These are phyloP conservation scores for Sternarchorhynchus goeldii DNA, from an alignment of 2,797 vertebrate species.

Conservation along the genomic window DNA sequence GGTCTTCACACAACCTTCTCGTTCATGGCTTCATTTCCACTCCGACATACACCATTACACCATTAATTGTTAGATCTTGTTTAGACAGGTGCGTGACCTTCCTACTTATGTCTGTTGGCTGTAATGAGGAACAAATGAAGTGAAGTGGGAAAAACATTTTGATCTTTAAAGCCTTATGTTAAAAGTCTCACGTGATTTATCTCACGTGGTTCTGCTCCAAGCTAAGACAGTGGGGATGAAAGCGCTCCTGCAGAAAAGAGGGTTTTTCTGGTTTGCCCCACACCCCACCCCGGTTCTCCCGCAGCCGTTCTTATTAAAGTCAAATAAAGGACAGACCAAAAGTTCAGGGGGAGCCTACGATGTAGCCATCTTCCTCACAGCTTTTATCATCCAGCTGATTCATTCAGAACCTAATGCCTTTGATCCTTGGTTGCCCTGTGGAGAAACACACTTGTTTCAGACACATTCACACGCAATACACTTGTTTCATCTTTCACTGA, in stretches of 20 bases:
- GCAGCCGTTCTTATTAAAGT: slow-evolving; percentile 34
- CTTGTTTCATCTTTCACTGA: slow-evolving; percentile 55
- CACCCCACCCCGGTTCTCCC: not conserved
- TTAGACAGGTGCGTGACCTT: too few species aligned
- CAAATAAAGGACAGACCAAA: slow-evolving; percentile 26
- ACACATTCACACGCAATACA: too few species aligned
- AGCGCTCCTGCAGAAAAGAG: not conserved
- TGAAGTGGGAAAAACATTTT: too few species aligned
- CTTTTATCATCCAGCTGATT: slow-evolving; percentile 56
- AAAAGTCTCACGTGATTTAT: too few species aligned
- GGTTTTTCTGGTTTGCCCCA: not conserved
- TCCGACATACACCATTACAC: too few species aligned
- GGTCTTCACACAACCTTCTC: too few species aligned
- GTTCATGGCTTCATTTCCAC: not conserved
- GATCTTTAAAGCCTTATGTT: too few species aligned
- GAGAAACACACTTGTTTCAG: slow-evolving; percentile 57
- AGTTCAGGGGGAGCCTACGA: slow-evolving; percentile 20
- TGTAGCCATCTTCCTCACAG: slow-evolving; percentile 25
- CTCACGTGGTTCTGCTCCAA: too few species aligned
- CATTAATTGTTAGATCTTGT: too few species aligned
- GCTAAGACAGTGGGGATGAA: not conserved
- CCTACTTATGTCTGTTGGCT: not conserved
- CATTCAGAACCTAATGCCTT: slow-evolving; percentile 58
- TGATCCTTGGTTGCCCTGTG: slow-evolving; percentile 58
- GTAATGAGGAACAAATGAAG: not conserved